These are phyloP conservation scores for Procavia capensis DNA, from an alignment of 2,113 vertebrate genomes.

Conservation along the genomic window DNA sequence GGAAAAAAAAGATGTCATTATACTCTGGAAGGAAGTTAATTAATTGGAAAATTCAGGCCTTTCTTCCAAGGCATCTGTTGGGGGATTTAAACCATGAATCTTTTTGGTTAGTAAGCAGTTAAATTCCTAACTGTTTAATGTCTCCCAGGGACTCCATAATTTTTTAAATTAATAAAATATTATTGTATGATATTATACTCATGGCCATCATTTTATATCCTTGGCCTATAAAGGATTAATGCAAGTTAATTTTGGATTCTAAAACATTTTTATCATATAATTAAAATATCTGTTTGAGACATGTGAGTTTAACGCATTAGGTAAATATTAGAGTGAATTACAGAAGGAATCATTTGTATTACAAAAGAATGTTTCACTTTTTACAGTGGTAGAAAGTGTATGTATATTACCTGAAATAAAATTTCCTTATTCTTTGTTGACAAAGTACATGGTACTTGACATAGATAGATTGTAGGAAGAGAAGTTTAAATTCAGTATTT, in stretches of 20 bases:
- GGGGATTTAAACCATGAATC: background rate
- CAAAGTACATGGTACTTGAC: no score
- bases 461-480: background rate
- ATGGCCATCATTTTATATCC: background rate
- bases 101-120: background rate
- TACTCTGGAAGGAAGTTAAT: background rate
- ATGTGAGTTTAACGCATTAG: background rate
- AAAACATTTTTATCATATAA: background rate
- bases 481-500: background rate
- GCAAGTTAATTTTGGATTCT: conserved; percentile 2
- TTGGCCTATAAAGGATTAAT: background rate
- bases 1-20: background rate
- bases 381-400: background rate
- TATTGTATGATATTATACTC: background rate
- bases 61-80: background rate
- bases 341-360: background rate
- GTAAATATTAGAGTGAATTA: background rate
- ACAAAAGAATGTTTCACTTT: background rate
- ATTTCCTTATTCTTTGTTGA: no score
- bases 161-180: conserved; percentile 5
- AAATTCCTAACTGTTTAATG: background rate
- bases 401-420: background rate
- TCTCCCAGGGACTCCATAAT: background rate
- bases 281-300: background rate
- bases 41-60: background rate